Evolutionary conservation across 2,888 invertebrate genomes (phyloP), one percentile per base, ranked within the genome.

Genomic region (Phymatocera aterrima): DNA sequence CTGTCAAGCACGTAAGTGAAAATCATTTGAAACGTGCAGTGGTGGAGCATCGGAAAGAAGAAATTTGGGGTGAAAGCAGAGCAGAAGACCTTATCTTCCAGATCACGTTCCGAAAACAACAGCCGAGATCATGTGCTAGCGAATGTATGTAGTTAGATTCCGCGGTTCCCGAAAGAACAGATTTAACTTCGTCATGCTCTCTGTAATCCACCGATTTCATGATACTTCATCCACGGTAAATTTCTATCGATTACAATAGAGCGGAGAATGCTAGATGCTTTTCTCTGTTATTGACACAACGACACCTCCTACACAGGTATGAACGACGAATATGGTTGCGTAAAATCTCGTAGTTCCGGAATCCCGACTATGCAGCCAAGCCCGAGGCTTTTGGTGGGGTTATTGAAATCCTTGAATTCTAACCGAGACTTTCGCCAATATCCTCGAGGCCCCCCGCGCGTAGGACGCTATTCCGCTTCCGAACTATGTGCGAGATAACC

Each of bases 351-450:
- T 28, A 4, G 18, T 18, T 48, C 10, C 18, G 72, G 72, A 72
- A 72, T 72, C 43, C 21, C 34, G 48, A 18, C 10, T 72, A 51
- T 72, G 48, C 28, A 31, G 12, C n/a, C 34, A 34, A 18, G 43
- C 48, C 48, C 3, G 21, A n/a, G 24, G 48, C 72, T 34, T 51
- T 31, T 48, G 48, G 31, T 34, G 31, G 72, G 48, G n/a, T 72
- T 72, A 72, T 34, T 72, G 72, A 51, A 72, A 48, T 72, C 34
- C 72, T 72, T 51, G 21, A 72, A 72, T 51, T 72, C 48, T 18
- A 21, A 10, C 48, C 31, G 12, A 51, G 51, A 34, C 72, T 21
- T 68, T 68, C 46, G 3, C 24, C 28, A 43, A 6, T 68, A 68
- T 24, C 51, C 48, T 34, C 34, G 18, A 51, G 31, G 51, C 72